Percentiles rank a stretch among this genome's conserved stretches.
These are phyloP conservation scores for Cryptocephalus primarius DNA, from an alignment of 2,888 invertebrate genomes.

Conservation along the genomic window DNA sequence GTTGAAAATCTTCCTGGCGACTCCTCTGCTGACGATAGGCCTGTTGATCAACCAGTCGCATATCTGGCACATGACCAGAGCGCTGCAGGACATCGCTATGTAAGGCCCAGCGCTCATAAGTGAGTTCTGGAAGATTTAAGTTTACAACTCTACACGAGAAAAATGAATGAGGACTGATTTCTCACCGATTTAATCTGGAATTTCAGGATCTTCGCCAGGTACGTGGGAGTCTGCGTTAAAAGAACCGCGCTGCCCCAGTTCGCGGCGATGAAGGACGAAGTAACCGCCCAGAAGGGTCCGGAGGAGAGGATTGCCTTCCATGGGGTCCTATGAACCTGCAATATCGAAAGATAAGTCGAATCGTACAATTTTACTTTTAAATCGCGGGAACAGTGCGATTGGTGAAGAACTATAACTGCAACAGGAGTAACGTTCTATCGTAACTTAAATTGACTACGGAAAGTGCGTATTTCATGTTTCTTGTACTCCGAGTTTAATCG, in stretches of 20 bases:
- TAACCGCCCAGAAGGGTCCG: conserved; percentile 62
- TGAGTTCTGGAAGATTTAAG: conserved; percentile 45
- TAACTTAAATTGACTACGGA: no score
- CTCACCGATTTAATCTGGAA: conserved; percentile 59
- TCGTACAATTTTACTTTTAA: no score
- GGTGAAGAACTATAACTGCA: no score
- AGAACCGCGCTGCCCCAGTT: conserved; percentile 78
- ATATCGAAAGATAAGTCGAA: conserved; percentile 3
- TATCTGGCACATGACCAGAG: conserved; percentile 56
- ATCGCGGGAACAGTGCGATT: no score
- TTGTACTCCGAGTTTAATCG: no score
- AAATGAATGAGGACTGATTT: conserved; percentile 1
- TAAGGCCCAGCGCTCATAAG: conserved; percentile 62
- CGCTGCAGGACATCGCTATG: conserved; percentile 57
- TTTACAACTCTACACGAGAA: neutral
- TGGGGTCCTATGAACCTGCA: conserved; percentile 43
- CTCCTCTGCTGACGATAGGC: conserved; percentile 22
- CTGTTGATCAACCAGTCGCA: conserved; percentile 51
- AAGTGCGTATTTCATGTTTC: no score
- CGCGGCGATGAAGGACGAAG: conserved; percentile 62
- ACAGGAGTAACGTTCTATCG: no score
- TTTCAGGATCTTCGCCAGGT: conserved; percentile 60
- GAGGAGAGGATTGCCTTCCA: conserved; percentile 66
- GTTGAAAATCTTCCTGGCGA: conserved; percentile 48
- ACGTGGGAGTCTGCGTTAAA: conserved; percentile 70